phyloP scores from a whole-genome alignment of 2,888 invertebrate species.

The Melanargia galathea region DNA sequence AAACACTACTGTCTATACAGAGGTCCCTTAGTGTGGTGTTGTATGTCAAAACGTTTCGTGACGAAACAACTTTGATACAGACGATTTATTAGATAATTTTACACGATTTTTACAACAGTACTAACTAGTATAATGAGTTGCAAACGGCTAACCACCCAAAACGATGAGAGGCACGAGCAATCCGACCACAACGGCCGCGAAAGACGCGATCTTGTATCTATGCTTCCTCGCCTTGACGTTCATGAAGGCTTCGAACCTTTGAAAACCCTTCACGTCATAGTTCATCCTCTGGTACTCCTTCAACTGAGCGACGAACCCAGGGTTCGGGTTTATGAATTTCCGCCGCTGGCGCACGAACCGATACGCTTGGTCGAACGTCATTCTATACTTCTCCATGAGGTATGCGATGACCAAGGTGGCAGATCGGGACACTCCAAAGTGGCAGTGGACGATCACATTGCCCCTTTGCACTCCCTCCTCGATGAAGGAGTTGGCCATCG shows the following conservation, averaged over 20 bases:
- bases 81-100: background rate
- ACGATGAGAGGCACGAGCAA: slow-evolving; percentile 66
- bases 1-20: no score
- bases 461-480: slow-evolving; percentile 83
- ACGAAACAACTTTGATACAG: no score
- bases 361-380: slow-evolving; percentile 93
- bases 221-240: slow-evolving; percentile 67
- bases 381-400: slow-evolving; percentile 92
- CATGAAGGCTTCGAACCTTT: slow-evolving; percentile 67
- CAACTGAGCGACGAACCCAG: slow-evolving; percentile 96
- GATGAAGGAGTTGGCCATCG: slow-evolving; percentile 75
- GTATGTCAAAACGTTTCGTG: no score
- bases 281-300: slow-evolving; percentile 82
- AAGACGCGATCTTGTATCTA: slow-evolving; percentile 68
- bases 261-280: slow-evolving; percentile 65
- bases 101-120: slow-evolving; percentile 26
- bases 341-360: slow-evolving; percentile 92
- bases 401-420: slow-evolving; percentile 97
- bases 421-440: slow-evolving; percentile 96
- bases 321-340: slow-evolving; percentile 96
- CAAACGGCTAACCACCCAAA: slow-evolving; percentile 56
- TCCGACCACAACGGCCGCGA: slow-evolving; percentile 64
- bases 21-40: no score
- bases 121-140: slow-evolving; percentile 21
- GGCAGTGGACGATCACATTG: slow-evolving; percentile 95